Conservation (phyloP, 2,888 invertebrate species). For the Idaea dimidiata region DNA sequence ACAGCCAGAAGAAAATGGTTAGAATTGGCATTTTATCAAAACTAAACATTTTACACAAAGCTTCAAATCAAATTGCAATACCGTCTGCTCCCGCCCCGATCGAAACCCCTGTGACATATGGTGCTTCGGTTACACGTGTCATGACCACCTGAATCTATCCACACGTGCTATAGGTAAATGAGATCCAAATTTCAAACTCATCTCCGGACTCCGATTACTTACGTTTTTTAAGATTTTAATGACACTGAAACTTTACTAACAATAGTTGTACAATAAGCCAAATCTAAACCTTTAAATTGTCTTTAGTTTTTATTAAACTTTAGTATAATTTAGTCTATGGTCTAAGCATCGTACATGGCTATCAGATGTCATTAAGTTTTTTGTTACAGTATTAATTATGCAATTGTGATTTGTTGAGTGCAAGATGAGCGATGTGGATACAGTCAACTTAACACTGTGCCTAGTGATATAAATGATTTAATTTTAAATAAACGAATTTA, state of each 20-base stretch:
- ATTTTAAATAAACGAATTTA: neutral
- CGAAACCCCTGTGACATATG: conserved; percentile 54
- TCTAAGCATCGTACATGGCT: too few relatives aligned
- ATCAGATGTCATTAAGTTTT: too few relatives aligned
- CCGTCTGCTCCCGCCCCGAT: neutral
- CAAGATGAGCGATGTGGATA: too few relatives aligned
- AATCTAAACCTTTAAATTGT: too few relatives aligned
- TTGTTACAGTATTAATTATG: too few relatives aligned
- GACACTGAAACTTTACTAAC: too few relatives aligned
- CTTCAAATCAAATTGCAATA: neutral
- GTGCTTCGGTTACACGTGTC: conserved; percentile 61
- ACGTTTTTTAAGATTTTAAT: conserved; percentile 9
- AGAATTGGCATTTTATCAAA: too few relatives aligned
- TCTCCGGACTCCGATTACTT: conserved; percentile 15
- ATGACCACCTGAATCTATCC: conserved; percentile 49
- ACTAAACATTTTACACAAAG: neutral
- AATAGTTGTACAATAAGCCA: too few relatives aligned
- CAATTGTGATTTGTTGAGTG: too few relatives aligned
- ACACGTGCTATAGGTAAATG: conserved; percentile 44
- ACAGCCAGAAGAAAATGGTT: too few relatives aligned
- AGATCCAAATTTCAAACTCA: conserved; percentile 14
- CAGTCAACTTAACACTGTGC: neutral
- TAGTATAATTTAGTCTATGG: too few relatives aligned
- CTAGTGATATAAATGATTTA: neutral
- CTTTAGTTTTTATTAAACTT: too few relatives aligned